Conservation (phyloP, 2,113 vertebrate genomes). For the Hippocampus barbouri region DNA sequence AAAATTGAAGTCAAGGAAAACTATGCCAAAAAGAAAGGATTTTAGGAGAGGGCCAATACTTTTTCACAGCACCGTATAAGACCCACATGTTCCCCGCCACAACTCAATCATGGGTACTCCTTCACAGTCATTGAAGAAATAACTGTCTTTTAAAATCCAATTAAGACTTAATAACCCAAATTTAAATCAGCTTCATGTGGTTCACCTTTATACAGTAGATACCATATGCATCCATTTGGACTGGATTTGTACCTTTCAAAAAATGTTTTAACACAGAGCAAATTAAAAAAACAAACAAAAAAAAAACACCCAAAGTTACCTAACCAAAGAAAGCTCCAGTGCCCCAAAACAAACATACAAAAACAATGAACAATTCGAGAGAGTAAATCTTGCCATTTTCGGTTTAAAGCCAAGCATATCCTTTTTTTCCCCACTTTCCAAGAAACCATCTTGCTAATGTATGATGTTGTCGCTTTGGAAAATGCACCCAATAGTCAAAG, state of each 20-base stretch:
- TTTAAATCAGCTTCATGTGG: neutral
- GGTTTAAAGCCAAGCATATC: slow-evolving; percentile 33
- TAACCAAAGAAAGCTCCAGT: slow-evolving; percentile 45
- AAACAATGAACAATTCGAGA: slow-evolving; percentile 64
- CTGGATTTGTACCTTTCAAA: neutral
- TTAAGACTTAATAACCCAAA: neutral
- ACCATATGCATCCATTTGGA: neutral
- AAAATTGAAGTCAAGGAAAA: no score
- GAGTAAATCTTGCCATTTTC: neutral
- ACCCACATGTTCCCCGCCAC: no score
- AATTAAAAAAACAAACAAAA: neutral
- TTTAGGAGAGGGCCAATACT: no score
- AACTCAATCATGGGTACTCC: neutral
- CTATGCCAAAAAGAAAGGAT: no score
- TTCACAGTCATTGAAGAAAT: neutral
- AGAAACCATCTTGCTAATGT: neutral
- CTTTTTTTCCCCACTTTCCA: slow-evolving; percentile 32
- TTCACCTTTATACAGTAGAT: neutral
- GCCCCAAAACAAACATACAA: slow-evolving; percentile 61
- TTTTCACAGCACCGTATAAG: no score
- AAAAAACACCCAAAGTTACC: neutral
- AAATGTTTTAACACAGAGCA: neutral
- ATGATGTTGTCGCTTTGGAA: neutral
- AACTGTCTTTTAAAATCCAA: neutral
- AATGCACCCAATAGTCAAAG: neutral